phyloP scores from a whole-genome alignment of 1,140 invertebrate genomes.

The Panulirus ornatus region DNA sequence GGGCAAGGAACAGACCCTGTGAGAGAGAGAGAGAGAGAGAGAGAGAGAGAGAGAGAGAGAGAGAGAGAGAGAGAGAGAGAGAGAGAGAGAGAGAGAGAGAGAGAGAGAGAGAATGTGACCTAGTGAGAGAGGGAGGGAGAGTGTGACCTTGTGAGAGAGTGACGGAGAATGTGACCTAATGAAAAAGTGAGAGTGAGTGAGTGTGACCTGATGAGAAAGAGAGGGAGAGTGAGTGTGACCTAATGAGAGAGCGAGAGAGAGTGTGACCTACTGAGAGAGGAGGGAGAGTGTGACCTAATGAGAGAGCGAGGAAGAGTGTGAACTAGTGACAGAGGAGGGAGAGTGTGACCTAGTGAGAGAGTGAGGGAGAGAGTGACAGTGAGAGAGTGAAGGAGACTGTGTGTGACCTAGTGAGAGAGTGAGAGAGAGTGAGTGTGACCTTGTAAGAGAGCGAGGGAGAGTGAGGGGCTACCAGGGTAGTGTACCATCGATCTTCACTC shows the following conservation, averaged over 20 bases:
- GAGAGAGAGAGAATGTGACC: too few relatives aligned
- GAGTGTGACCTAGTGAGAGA: too few relatives aligned
- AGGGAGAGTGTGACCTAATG: background rate
- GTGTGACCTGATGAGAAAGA: background rate
- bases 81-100: background rate
- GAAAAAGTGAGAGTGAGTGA: background rate
- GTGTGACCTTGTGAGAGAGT: background rate
- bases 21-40: background rate
- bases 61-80: background rate
- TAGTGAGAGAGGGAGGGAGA: constrained; percentile 9
- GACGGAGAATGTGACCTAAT: background rate
- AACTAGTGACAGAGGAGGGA: background rate
- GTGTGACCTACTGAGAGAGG: background rate
- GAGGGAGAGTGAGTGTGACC: background rate
- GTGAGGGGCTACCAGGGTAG: too few relatives aligned
- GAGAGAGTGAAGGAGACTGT: too few relatives aligned
- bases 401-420: too few relatives aligned
- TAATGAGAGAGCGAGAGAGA: background rate
- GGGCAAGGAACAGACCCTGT: too few relatives aligned
- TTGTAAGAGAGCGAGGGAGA: too few relatives aligned
- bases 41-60: background rate
- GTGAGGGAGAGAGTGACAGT: too few relatives aligned
- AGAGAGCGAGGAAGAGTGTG: background rate
- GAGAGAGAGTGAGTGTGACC: too few relatives aligned
- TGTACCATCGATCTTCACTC: too few relatives aligned